Conservation (phyloP, 2,888 invertebrate species). For the Hedychridium roseum region DNA sequence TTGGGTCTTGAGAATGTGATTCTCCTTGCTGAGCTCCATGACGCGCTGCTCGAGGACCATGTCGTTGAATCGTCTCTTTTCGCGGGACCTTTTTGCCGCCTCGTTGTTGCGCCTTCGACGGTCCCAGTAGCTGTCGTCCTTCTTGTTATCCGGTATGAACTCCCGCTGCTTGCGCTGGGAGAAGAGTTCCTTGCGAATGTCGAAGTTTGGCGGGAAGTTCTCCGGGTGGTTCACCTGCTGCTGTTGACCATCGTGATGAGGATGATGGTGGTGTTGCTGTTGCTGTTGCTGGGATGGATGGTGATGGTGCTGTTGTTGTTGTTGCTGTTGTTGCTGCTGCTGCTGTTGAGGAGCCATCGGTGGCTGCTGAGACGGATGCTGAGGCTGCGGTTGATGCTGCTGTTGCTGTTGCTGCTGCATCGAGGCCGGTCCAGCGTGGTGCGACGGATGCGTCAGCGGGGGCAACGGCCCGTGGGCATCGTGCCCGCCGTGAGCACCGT, state of each 20-base stretch:
- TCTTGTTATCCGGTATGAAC: slow-evolving; percentile 95
- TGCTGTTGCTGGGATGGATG: slow-evolving; percentile 63
- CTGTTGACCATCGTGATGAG: slow-evolving; percentile 58
- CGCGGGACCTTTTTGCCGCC: slow-evolving; percentile 95
- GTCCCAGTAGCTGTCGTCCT: slow-evolving; percentile 98
- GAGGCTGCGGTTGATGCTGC: slow-evolving; percentile 44
- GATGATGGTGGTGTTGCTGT: slow-evolving; percentile 40
- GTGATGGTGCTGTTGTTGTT: slow-evolving; percentile 35
- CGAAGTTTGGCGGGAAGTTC: slow-evolving; percentile 54
- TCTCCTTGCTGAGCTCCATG: slow-evolving; percentile 93
- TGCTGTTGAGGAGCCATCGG: slow-evolving; percentile 34
- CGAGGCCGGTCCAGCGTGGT: slow-evolving; percentile 45
- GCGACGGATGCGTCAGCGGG: slow-evolving; percentile 52
- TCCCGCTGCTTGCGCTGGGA: slow-evolving; percentile 93
- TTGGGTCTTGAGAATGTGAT: slow-evolving; percentile 92
- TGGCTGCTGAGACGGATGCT: slow-evolving; percentile 41
- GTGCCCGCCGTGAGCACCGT: slow-evolving; percentile 47
- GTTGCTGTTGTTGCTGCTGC: slow-evolving; percentile 40
- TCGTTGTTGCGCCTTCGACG: slow-evolving; percentile 95
- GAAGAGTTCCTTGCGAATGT: slow-evolving; percentile 81
- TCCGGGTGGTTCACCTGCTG: slow-evolving; percentile 58
- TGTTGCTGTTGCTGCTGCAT: slow-evolving; percentile 48
- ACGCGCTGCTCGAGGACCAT: slow-evolving; percentile 96
- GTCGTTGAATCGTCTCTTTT: slow-evolving; percentile 95
- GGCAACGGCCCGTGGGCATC: slow-evolving; percentile 57